Evolutionary conservation across 23 tunicate genomes (phyloP), one percentile per base, ranked within the genome.

Genomic region (Halocynthia roretzi): DNA sequence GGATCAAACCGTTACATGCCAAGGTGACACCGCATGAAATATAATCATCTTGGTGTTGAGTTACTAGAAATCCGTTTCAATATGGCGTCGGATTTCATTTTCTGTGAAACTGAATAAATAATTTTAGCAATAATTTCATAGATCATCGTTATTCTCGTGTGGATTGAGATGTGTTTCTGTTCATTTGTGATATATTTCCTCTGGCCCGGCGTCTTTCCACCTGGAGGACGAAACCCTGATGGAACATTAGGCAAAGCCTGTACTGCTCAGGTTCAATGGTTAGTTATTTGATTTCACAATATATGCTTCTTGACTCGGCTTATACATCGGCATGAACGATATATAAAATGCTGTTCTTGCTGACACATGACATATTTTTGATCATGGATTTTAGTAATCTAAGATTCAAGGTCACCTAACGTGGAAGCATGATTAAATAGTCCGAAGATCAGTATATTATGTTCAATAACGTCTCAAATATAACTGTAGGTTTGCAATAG

Each of bases 1-100:
- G 61, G 15, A 71, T 81, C 71, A 81, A 71, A 56, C n/a, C 71
- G 7, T 7, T 71, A 11, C 85, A 81, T 52, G 78, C 78, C 8
- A 81, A 81, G 78, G 85, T 80, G 63, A 52, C 44, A 31, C 44
- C 4, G 44, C 1, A 31, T 31, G 44, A 31, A 31, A 4, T 31
- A 31, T 31, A 31, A 0, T 31, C 44, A 31, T 31, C 44, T 31
- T 31, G 44, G 44, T 31, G 44, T 31, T 31, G 44, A 4, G 44
- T 31, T 31, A 31, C 44, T 31, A 31, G 2, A 31, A 31, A 31
- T 31, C 44, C 44, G 44, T 31, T 31, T 31, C 44, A 31, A 31
- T 31, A 31, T 31, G 44, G 44, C 44, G 44, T 58, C 63, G 5
- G 63, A 58, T 14, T 58, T 58, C 44, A 31, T 31, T 31, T 31